Conservation (phyloP, 2,888 invertebrate genomes). For the Trissolcus brochymenae region DNA sequence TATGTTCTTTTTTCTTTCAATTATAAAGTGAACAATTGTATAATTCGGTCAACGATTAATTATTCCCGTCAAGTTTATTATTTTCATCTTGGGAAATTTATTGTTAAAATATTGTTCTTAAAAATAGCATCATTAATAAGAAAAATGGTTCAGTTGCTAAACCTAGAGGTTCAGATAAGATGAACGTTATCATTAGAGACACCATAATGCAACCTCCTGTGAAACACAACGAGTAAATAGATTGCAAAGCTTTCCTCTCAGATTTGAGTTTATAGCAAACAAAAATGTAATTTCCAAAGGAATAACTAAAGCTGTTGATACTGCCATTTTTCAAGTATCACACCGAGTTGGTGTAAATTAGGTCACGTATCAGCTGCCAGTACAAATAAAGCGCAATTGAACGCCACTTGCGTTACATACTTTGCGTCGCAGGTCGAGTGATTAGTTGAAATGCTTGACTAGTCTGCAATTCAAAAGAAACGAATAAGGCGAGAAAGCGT, state of each 20-base stretch:
- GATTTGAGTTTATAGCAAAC: conserved; percentile 13
- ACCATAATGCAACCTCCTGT: too few species aligned
- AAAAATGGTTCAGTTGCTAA: too few species aligned
- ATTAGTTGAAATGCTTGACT: conserved; percentile 11
- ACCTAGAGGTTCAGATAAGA: too few species aligned
- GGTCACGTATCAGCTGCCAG: conserved; percentile 30
- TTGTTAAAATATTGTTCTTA: not conserved
- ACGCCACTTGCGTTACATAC: not conserved
- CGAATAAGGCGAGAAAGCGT: too few species aligned
- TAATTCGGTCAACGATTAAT: too few species aligned
- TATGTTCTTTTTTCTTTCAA: not conserved
- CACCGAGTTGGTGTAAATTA: conserved; percentile 10
- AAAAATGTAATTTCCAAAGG: conserved; percentile 16
- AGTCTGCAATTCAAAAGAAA: too few species aligned
- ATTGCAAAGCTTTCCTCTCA: conserved; percentile 12
- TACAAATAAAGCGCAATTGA: conserved; percentile 17
- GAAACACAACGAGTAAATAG: conserved; percentile 1
- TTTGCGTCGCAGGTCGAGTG: conserved; percentile 13
- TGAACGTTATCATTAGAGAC: not conserved
- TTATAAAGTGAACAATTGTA: not conserved
- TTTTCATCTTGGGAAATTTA: too few species aligned
- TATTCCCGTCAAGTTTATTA: too few species aligned
- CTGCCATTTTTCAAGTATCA: conserved; percentile 22
- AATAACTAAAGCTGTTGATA: conserved; percentile 10
- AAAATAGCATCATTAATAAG: not conserved